Evolutionary conservation across 2,888 invertebrate genomes (phyloP).

Genomic region (Drosophila parthenogenetica): DNA sequence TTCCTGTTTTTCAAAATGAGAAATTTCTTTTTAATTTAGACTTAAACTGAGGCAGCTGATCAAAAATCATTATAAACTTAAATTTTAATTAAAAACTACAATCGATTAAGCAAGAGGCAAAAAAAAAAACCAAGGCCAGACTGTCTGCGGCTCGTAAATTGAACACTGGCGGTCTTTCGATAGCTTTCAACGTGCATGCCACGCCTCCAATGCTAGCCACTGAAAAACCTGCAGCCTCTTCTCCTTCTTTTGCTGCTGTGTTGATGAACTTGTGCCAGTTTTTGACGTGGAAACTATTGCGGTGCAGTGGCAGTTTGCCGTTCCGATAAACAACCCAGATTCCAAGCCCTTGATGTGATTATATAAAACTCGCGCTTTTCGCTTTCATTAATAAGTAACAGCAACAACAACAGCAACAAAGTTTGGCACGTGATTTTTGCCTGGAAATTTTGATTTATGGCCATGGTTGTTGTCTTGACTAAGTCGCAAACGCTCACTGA

Average conservation of each 20-base stretch:
- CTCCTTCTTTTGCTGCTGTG: background rate
- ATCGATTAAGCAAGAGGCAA: conserved; percentile 63
- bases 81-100: conserved; percentile 84
- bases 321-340: conserved; percentile 56
- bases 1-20: conserved; percentile 78
- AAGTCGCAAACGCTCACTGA: conserved; percentile 25
- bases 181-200: conserved; percentile 72
- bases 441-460: conserved; percentile 71
- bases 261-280: conserved; percentile 81
- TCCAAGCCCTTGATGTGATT: conserved; percentile 49
- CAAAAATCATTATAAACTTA: conserved; percentile 84
- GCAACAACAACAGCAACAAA: conserved; percentile 22
- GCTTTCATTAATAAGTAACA: conserved; percentile 72
- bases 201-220: conserved; percentile 43
- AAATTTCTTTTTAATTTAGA: conserved; percentile 84
- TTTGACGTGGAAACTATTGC: conserved; percentile 55
- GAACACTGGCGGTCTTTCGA: conserved; percentile 60
- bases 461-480: conserved; percentile 62
- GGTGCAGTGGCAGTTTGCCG: conserved; percentile 69
- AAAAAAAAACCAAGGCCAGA: conserved; percentile 44
- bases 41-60: conserved; percentile 80
- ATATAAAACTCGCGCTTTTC: conserved; percentile 59
- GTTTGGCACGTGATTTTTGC: conserved; percentile 73
- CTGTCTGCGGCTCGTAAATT: conserved; percentile 81
- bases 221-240: background rate